Evolutionary conservation across 2,797 vertebrate genomes (phyloP).

Genomic region (Echiichthys vipera): DNA sequence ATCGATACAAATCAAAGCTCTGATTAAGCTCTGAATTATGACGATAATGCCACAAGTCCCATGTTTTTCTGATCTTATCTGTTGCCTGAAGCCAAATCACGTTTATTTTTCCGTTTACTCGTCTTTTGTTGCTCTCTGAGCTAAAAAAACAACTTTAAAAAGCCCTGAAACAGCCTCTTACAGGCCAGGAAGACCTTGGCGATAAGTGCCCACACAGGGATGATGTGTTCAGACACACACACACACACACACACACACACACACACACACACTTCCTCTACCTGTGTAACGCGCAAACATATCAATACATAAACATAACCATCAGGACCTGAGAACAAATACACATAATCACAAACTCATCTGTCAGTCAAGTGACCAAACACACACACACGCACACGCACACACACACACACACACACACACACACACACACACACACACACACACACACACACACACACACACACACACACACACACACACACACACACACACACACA

Average conservation of each 20-base stretch:
- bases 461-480: too few species aligned
- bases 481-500: too few species aligned
- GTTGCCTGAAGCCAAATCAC: neutral
- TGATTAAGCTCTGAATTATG: neutral
- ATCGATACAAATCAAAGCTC: too few species aligned
- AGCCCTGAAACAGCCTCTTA: constrained; percentile 23
- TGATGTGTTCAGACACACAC: neutral
- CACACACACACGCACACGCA: neutral
- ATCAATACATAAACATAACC: too few species aligned
- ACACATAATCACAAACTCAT: neutral
- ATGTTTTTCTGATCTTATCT: neutral
- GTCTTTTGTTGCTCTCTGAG: constrained; percentile 4
- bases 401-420: too few species aligned
- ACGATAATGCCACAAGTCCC: neutral
- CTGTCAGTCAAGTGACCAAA: neutral
- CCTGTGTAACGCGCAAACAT: too few species aligned
- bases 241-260: neutral
- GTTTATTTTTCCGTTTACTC: neutral
- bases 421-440: too few species aligned
- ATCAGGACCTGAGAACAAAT: too few species aligned
- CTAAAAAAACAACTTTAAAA: neutral
- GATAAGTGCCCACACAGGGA: constrained; percentile 36
- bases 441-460: too few species aligned
- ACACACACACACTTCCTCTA: neutral
- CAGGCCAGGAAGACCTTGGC: constrained; percentile 18